These are phyloP conservation scores for Phyllostomus discolor DNA, from an alignment of 2,113 vertebrate genomes.

Conservation along the genomic window DNA sequence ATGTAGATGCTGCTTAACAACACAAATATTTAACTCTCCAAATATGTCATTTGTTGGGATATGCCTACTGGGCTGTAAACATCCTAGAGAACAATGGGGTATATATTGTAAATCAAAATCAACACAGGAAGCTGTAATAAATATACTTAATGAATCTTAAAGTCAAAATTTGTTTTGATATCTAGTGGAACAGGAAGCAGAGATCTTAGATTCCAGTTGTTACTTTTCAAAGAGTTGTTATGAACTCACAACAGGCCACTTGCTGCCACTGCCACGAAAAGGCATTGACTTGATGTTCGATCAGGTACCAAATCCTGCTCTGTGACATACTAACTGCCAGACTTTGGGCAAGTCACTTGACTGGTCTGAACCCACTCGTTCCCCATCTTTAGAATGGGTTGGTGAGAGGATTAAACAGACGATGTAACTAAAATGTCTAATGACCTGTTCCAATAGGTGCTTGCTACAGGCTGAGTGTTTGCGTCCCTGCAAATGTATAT, in stretches of 20 bases:
- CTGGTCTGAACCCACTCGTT: background rate
- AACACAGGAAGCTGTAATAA: background rate
- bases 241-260: background rate
- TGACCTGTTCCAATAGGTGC: background rate
- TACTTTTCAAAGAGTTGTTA: background rate
- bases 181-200: background rate
- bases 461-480: background rate
- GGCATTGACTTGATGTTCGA: background rate
- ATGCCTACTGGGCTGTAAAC: background rate
- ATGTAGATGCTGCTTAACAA: background rate
- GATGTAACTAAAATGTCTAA: background rate
- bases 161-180: background rate
- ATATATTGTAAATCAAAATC: background rate
- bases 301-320: background rate
- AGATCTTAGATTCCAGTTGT: background rate
- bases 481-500: background rate
- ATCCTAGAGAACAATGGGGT: background rate
- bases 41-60: background rate
- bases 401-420: background rate
- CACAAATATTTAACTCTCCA: background rate
- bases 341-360: background rate
- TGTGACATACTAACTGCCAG: background rate
- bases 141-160: background rate
- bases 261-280: background rate
- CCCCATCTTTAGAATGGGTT: background rate